These are phyloP conservation scores for Nomada lathburiana DNA, from an alignment of 2,888 invertebrate species.

Conservation along the genomic window DNA sequence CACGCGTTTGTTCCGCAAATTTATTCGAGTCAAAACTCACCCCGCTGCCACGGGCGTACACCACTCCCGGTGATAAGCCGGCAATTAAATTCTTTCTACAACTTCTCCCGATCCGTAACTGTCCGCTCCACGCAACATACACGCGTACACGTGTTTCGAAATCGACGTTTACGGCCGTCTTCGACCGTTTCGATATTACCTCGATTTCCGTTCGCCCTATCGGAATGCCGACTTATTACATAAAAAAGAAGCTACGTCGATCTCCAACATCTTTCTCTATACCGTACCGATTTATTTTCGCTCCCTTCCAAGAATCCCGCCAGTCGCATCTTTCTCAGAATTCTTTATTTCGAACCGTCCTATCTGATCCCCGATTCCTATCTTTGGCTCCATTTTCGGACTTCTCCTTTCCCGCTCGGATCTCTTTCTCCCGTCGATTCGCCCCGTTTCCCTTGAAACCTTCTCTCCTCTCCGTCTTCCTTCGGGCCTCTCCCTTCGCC, in stretches of 20 bases:
- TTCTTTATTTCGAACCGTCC: slow-evolving; percentile 3
- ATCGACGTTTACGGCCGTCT: background rate
- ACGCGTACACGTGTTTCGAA: no score
- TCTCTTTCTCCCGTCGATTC: background rate
- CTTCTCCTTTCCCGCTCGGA: slow-evolving; percentile 1
- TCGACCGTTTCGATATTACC: background rate
- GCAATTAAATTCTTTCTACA: no score
- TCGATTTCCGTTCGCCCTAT: background rate
- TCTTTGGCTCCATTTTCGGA: slow-evolving; percentile 18
- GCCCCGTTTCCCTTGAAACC: slow-evolving; percentile 21
- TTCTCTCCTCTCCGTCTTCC: background rate
- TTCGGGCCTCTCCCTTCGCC: background rate
- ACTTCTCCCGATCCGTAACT: no score
- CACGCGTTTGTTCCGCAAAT: no score
- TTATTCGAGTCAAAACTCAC: no score
- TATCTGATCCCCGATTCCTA: slow-evolving; percentile 18
- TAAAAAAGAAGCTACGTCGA: no score
- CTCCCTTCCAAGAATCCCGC: no score
- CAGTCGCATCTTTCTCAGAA: background rate
- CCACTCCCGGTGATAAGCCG: no score
- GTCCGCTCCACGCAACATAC: no score
- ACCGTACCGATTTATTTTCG: slow-evolving; percentile 9
- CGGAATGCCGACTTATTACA: background rate
- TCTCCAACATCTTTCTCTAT: slow-evolving; percentile 1
- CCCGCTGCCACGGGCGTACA: no score